Evolutionary conservation across 2,113 vertebrate species (phyloP).

Genomic region (Varanus salvator): DNA sequence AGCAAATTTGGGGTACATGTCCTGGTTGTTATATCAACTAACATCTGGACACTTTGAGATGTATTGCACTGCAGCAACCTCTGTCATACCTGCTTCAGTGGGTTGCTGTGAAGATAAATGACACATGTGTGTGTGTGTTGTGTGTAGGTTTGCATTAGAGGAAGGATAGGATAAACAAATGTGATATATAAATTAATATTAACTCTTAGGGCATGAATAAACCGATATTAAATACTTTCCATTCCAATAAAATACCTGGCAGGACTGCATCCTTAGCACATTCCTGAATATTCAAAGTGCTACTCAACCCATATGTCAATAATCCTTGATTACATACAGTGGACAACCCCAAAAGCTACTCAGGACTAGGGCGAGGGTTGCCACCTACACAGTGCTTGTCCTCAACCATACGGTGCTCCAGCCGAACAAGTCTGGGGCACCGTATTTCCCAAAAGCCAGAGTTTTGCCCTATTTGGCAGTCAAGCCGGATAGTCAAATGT

Average conservation of each 20-base stretch:
- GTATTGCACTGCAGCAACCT: not conserved
- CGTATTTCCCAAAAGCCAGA: not conserved
- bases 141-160: no score
- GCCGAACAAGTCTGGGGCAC: not conserved
- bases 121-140: no score
- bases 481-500: not conserved
- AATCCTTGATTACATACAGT: not conserved
- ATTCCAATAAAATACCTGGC: not conserved
- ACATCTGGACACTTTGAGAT: conserved; percentile 43
- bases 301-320: not conserved
- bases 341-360: not conserved
- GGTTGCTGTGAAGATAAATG: not conserved
- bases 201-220: not conserved
- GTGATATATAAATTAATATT: not conserved
- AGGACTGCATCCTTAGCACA: not conserved
- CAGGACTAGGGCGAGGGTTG: not conserved
- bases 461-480: not conserved
- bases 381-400: not conserved
- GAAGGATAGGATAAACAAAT: not conserved
- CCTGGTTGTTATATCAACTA: not conserved
- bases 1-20: not conserved
- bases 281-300: not conserved
- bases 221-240: not conserved
- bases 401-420: not conserved
- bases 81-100: not conserved